These are phyloP conservation scores for Pycnonotus jocosus DNA, from an alignment of 2,113 vertebrate genomes.

Conservation along the genomic window DNA sequence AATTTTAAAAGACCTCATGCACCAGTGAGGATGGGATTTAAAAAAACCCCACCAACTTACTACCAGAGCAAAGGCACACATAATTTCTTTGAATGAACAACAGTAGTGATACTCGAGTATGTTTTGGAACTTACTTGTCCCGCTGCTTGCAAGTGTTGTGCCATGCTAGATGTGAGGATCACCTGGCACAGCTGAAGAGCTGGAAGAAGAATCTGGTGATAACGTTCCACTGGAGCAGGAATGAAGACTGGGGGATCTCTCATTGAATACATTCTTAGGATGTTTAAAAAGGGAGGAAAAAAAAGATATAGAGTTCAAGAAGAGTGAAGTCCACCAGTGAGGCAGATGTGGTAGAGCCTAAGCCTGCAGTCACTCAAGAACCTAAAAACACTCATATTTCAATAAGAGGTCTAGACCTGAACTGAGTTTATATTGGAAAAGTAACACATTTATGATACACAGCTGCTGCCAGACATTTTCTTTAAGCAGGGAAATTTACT, in stretches of 20 bases:
- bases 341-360: background rate
- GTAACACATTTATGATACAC: background rate
- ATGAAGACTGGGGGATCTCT: constrained; percentile 90
- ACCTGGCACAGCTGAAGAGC: constrained; percentile 89
- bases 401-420: background rate
- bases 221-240: constrained; percentile 88
- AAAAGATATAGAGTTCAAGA: background rate
- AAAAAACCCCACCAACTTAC: background rate
- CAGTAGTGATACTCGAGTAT: background rate
- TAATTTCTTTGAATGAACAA: background rate
- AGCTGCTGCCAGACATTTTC: background rate
- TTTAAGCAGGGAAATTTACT: background rate
- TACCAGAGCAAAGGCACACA: background rate
- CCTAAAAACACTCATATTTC: background rate
- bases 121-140: constrained; percentile 78
- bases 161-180: constrained; percentile 90
- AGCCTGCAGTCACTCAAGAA: background rate
- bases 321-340: background rate
- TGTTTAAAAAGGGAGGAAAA: background rate
- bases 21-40: background rate
- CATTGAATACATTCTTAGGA: constrained; percentile 75
- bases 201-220: constrained; percentile 91
- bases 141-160: constrained; percentile 91
- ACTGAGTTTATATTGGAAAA: background rate
- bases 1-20: background rate